Evolutionary conservation across 30 jellyfish, hydroid and myxozoan species (phyloP), one percentile per base, ranked within the genome.

Genomic region (Hydra vulgaris): DNA sequence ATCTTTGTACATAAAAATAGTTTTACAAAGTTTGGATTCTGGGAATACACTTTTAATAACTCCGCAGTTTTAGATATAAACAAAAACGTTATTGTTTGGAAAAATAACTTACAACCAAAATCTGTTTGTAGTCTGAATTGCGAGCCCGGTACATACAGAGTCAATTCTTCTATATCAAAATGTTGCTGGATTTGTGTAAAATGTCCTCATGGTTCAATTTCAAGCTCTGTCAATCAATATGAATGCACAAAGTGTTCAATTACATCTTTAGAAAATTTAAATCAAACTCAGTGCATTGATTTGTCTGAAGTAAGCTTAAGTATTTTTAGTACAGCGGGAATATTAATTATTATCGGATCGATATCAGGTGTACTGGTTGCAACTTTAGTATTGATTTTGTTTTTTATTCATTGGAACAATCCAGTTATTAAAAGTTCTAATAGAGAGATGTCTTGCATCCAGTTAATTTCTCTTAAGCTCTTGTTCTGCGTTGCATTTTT

Each of bases 341-440:
- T 83, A 19, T 52, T 74, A 18, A 76, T 83, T 21, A 52, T 73
- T 7, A 21, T 85, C 40, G 54, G 84, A 19, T 72, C 73, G 0
- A 25, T 85, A 7, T 20, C 78, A 8, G 90, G 95, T 0, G 77
- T 83, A 20, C 74, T 76, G 23, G 73, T 74, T 72, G 83, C 85
- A 27, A 23, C 55, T 0, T 83, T 84, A 26, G 87, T 81, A 24
- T 18, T 77, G 18, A 21, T 69, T 25, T 25, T 84, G 23, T 89
- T 84, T 75, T 12, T 89, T 23, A 84, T 70, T 70, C 24, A 89
- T 71, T 85, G 96, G 95, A 55, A 83, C 55, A 89, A 95, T 18
- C 96, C 96, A 17, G 88, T 89, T 54, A 95, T 89, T n/a, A 89
- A 89, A 66, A 79, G 95, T 18, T 86, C 96, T 67, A 89, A 83